These are phyloP conservation scores for Drosophila pseudoananassae DNA, from an alignment of 1,140 invertebrate species.

Conservation along the genomic window DNA sequence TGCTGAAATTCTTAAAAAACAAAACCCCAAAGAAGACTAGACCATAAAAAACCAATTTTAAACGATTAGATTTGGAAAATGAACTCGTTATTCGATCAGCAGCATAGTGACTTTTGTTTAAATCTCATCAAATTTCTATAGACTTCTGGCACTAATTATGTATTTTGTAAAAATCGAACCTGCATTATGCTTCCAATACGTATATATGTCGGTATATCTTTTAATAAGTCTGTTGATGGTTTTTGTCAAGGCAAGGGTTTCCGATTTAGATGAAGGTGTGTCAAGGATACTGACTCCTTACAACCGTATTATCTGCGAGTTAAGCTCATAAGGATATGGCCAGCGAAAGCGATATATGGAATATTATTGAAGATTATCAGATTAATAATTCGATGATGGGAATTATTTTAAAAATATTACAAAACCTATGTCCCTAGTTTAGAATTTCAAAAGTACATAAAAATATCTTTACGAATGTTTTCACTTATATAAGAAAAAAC, in stretches of 20 bases:
- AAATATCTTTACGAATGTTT: neutral
- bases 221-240: slow-evolving; percentile 44
- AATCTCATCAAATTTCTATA: slow-evolving; percentile 38
- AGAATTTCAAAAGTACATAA: slow-evolving; percentile 7
- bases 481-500: slow-evolving; percentile 16
- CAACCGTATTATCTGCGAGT: slow-evolving; percentile 21
- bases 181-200: slow-evolving; percentile 39
- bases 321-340: slow-evolving; percentile 34
- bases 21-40: slow-evolving; percentile 6
- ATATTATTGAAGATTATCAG: slow-evolving; percentile 25
- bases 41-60: neutral
- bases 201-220: slow-evolving; percentile 43
- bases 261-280: slow-evolving; percentile 11
- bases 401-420: slow-evolving; percentile 9
- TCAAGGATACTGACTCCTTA: neutral
- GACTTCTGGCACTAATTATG: slow-evolving; percentile 58
- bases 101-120: slow-evolving; percentile 35
- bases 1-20: slow-evolving; percentile 7
- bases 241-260: slow-evolving; percentile 35
- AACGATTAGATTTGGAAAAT: neutral
- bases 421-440: neutral
- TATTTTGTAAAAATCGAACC: slow-evolving; percentile 44
- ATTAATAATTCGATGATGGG: slow-evolving; percentile 11
- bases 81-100: slow-evolving; percentile 18
- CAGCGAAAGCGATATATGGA: slow-evolving; percentile 27